Evolutionary conservation across 2,113 vertebrate species (phyloP), one percentile per base, ranked within the genome.

Genomic region (Notothenia coriiceps): DNA sequence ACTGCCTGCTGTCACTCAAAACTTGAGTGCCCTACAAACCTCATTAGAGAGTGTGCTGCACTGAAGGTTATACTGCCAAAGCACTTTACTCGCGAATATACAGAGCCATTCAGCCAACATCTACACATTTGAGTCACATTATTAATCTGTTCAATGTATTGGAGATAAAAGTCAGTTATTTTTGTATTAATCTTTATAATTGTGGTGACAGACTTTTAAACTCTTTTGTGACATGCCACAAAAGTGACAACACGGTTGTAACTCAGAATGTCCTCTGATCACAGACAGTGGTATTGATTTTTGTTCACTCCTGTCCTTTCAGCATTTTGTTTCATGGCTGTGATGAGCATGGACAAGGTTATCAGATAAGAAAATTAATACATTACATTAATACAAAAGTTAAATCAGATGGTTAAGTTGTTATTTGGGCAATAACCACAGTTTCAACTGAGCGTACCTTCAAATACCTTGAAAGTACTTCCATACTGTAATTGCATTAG

Each of bases 1-100:
- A 86, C 66, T 77, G 80, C 83, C 69, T 74, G 80, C 86, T 91
- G 91, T 89, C 91, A 88, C 77, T 92, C 89, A 92, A 72, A 87
- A 20, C 56, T 44, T 35, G 29, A 55, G 47, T 77, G 85, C 68
- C 86, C 83, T 72, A 90, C 73, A 92, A 90, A 90, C 89, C 84
- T 86, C 67, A 67, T 91, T 89, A 86, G 50, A 70, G 44, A 66
- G 33, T 35, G 5, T 56, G 20, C 29, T 75, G 35, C 56, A 33
- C 56, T 63, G 51, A 68, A 67, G 54, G 29, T 25, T 43, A 20
- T 47, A 0, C 35, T 33, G 20, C 15, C 46, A 14, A 67, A 46
- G 22, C 7, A 33, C 40, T 72, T 49, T 10, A 59, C 8, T 51
- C 5, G 0, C 61, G 15, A 22, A 10, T 22, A 52, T n/a, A 49